Base-by-base conservation (phyloP, 2,113 vertebrate species). In the Thryonomys swinderianus region DNA sequence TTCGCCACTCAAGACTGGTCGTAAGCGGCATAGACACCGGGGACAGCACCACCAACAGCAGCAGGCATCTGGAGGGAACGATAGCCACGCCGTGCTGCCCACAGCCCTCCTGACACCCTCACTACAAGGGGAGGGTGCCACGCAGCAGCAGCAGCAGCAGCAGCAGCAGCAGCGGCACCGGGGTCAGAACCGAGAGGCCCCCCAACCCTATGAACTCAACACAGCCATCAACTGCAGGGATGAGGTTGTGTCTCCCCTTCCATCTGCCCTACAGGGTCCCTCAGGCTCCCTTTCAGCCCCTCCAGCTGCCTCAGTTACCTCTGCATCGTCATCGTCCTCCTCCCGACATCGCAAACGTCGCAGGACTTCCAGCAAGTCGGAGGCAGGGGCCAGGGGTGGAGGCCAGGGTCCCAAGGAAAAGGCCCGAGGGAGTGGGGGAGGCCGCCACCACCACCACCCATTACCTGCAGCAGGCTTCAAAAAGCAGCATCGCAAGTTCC, bases 171-270 rank as follows among this genome's bases (percentile, higher is more conserved):
- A 76, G 51, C 95, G 92, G 55, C 95, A 55, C 10, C 71, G 85
- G 78, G 84, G 93, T 92, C 96, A 92, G 94, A 96, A 88, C 97
- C 97, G 9, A 98, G 98, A 85, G 32, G 71, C 91, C n/a, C 99
- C 99, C 0, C 98, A 98, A 12, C 98, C 99, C 23, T 99, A 99
- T 66, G 99, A 99, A 96, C 99, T 99, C 94, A 99, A 99, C 98
- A 99, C 99, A 0, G 98, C 98, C 96, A 99, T 99, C 97, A 99
- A 99, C 94, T 99, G 99, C 96, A 97, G 99, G 61, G 99, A 99
- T 0, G 99, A 99, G 30, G 97, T 99, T 3, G 98, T 99, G n/a
- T 98, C 98, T 10, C 99, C 99, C 18, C 98, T 98, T 14, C 97
- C 99, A 18, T 98, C 98, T 0, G 97, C 98, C 27, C 98, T 98